phyloP scores from a whole-genome alignment of 2,888 invertebrate genomes.

The Stegophylla sp. region DNA sequence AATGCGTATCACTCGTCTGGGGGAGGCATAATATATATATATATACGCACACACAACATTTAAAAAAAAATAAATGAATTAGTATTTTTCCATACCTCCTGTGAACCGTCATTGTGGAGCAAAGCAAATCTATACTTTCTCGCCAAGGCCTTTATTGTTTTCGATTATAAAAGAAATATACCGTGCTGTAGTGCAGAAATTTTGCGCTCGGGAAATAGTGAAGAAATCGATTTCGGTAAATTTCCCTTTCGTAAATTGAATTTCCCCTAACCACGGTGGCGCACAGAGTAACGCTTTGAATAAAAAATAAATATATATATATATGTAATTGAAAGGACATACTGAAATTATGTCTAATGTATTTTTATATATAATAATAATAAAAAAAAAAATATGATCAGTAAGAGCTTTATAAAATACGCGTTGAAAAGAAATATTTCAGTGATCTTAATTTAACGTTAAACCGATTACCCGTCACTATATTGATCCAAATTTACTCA shows the following conservation, averaged over 20 bases:
- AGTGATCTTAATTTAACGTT: slow-evolving; percentile 10
- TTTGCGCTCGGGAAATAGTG: neutral
- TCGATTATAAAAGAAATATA: too few relatives aligned
- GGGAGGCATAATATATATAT: too few relatives aligned
- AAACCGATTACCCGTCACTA: neutral
- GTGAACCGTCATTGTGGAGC: too few relatives aligned
- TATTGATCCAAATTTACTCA: neutral
- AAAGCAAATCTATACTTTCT: too few relatives aligned
- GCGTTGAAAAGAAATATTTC: neutral
- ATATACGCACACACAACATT: too few relatives aligned
- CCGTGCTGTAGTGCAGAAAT: too few relatives aligned
- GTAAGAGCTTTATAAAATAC: neutral
- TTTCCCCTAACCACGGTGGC: neutral
- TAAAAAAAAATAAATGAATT: neutral
- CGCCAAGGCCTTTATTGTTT: too few relatives aligned
- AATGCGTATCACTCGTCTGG: neutral
- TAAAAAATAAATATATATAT: neutral
- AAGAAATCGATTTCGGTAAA: slow-evolving; percentile 28
- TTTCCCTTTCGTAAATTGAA: neutral
- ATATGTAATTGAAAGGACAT: neutral
- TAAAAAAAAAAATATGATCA: slow-evolving; percentile 1
- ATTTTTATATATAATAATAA: slow-evolving; percentile 5
- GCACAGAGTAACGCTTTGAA: neutral
- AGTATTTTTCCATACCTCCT: too few relatives aligned
- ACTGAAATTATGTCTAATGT: neutral